These are phyloP conservation scores for Drosophila lutescens DNA, from an alignment of 2,888 invertebrate genomes.

Conservation along the genomic window DNA sequence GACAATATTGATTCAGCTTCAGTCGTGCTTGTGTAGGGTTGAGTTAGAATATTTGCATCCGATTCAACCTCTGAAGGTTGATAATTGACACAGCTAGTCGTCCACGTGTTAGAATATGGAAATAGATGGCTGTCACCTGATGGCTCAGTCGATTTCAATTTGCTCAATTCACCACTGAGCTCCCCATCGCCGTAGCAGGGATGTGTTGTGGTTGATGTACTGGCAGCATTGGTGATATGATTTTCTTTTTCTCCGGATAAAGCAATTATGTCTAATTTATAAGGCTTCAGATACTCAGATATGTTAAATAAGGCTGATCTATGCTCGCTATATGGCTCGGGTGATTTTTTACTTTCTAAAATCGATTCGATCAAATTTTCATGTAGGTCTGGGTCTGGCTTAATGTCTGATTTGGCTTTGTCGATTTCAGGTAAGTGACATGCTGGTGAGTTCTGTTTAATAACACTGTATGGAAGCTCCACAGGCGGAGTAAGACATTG, in stretches of 20 bases:
- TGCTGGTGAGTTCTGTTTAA: not conserved
- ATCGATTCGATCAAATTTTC: not conserved
- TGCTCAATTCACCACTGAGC: slow-evolving; percentile 2
- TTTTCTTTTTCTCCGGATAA: slow-evolving; percentile 22
- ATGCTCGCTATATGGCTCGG: slow-evolving; percentile 13
- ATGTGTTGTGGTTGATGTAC: slow-evolving; percentile 6
- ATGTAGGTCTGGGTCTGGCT: not conserved
- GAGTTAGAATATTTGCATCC: too few species aligned
- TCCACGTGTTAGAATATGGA: slow-evolving; percentile 34
- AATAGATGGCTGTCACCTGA: slow-evolving; percentile 29
- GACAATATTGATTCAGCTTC: not conserved
- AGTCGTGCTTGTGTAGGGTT: not conserved
- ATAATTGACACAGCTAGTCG: slow-evolving; percentile 30
- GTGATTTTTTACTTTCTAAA: slow-evolving; percentile 8
- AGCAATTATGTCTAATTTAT: slow-evolving; percentile 52
- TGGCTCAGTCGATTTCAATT: slow-evolving; percentile 21
- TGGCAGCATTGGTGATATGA: slow-evolving; percentile 13
- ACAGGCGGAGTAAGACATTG: not conserved
- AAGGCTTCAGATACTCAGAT: slow-evolving; percentile 70
- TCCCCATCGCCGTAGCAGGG: slow-evolving; percentile 4
- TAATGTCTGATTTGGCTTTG: not conserved
- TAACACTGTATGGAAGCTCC: slow-evolving; percentile 7
- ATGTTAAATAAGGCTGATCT: slow-evolving; percentile 54
- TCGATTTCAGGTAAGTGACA: not conserved
- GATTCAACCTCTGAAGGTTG: slow-evolving; percentile 26